Conservation (phyloP, 2,113 vertebrate genomes). For the Hippocampus mohnikei region DNA sequence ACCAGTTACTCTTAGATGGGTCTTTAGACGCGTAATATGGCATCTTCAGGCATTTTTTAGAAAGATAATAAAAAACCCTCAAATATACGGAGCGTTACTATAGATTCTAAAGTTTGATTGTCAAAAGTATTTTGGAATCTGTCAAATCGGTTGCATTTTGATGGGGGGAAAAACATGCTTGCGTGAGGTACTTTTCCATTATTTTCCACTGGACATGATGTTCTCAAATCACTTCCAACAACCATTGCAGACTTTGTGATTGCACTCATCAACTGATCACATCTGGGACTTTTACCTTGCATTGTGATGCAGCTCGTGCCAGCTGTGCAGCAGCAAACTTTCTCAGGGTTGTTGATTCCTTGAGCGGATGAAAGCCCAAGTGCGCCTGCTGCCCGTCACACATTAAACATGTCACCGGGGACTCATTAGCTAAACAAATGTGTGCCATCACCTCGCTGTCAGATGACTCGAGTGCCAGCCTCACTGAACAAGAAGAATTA, state of each 20-base stretch:
- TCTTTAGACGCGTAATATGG: too few relatives aligned
- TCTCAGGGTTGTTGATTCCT: conserved; percentile 47
- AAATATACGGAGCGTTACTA: too few relatives aligned
- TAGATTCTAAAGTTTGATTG: too few relatives aligned
- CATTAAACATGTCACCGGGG: conserved; percentile 64
- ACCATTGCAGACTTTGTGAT: background rate
- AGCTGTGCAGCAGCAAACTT: conserved; percentile 52
- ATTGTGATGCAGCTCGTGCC: conserved; percentile 39
- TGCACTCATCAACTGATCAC: background rate
- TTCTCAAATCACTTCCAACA: background rate
- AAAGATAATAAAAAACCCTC: too few relatives aligned
- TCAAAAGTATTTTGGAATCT: too few relatives aligned
- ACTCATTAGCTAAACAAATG: conserved; percentile 71
- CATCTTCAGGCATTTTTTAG: too few relatives aligned
- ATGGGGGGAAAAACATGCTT: too few relatives aligned
- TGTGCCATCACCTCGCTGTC: conserved; percentile 51
- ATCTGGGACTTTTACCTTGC: conserved; percentile 14
- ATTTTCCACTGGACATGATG: background rate
- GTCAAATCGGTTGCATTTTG: background rate
- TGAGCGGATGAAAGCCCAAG: conserved; percentile 54
- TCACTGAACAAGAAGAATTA: conserved; percentile 31
- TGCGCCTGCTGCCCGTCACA: conserved; percentile 52
- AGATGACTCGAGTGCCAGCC: conserved; percentile 36
- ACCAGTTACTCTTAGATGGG: too few relatives aligned
- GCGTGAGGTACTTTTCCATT: background rate